Conservation (phyloP, 2,113 vertebrate genomes). For the Azemiops feae region DNA sequence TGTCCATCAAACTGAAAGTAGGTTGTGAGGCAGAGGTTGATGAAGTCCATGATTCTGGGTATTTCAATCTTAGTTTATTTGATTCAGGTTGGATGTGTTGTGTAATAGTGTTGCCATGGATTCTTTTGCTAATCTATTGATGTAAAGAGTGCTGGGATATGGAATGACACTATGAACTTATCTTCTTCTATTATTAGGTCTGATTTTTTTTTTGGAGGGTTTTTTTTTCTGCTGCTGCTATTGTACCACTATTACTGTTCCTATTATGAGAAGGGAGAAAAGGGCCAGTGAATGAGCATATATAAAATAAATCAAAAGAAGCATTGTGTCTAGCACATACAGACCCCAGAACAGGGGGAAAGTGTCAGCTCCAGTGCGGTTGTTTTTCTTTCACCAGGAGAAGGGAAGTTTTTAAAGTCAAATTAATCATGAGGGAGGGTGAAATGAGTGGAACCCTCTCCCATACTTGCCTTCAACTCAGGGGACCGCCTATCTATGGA, state of each 20-base stretch:
- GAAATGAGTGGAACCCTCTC: background rate
- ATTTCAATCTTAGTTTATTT: background rate
- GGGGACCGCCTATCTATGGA: background rate
- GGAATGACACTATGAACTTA: background rate
- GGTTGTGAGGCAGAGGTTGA: background rate
- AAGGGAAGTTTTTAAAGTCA: background rate
- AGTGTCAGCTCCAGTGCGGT: background rate
- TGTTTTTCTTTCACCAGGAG: background rate
- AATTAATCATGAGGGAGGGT: background rate
- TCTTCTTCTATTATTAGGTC: background rate
- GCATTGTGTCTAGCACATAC: background rate
- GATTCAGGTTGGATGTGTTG: background rate
- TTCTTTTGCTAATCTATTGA: background rate
- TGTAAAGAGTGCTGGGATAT: background rate
- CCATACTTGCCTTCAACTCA: background rate
- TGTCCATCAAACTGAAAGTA: background rate
- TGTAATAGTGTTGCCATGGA: background rate
- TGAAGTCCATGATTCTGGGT: background rate
- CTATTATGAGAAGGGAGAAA: background rate
- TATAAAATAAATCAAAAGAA: background rate
- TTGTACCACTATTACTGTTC: background rate
- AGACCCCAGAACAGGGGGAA: background rate
- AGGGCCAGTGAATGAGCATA: background rate
- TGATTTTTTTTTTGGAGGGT: fast-evolving
- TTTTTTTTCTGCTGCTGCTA: background rate